phyloP scores from a whole-genome alignment of 2,113 vertebrate species.

The Pleuronectes platessa region DNA sequence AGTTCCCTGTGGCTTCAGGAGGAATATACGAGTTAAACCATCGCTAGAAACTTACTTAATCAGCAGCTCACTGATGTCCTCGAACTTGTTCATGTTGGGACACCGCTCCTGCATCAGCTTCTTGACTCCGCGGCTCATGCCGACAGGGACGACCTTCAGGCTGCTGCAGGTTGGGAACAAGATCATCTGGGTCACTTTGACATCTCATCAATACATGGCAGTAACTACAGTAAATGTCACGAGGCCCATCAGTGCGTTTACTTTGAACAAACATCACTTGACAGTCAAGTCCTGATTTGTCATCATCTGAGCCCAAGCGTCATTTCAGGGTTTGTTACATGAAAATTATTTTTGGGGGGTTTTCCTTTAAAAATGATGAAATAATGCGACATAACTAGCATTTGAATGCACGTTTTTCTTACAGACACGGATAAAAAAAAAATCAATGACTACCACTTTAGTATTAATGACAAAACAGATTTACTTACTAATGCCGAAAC shows the following conservation, averaged over 20 bases:
- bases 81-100: constrained; percentile 92
- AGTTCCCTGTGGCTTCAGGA: no score
- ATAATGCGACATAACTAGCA: no score
- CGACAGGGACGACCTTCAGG: constrained; percentile 93
- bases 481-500: constrained; percentile 93
- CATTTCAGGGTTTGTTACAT: neutral
- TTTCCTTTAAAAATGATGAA: no score
- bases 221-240: no score
- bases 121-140: constrained; percentile 91
- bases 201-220: neutral
- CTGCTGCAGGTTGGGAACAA: constrained; percentile 80
- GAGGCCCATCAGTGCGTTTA: constrained; percentile 85
- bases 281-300: constrained; percentile 73
- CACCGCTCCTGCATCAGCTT: constrained; percentile 94
- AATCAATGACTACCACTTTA: neutral
- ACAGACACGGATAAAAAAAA: neutral
- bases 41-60: constrained; percentile 83
- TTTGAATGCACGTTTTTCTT: no score
- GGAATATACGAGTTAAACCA: neutral
- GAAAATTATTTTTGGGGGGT: no score
- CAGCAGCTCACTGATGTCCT: constrained; percentile 94
- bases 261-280: constrained; percentile 83
- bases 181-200: neutral
- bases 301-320: constrained; percentile 74
- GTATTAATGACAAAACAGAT: neutral